These are phyloP conservation scores for Oryzias dopingdopingensis DNA, from an alignment of 2,797 vertebrate genomes.

Conservation along the genomic window DNA sequence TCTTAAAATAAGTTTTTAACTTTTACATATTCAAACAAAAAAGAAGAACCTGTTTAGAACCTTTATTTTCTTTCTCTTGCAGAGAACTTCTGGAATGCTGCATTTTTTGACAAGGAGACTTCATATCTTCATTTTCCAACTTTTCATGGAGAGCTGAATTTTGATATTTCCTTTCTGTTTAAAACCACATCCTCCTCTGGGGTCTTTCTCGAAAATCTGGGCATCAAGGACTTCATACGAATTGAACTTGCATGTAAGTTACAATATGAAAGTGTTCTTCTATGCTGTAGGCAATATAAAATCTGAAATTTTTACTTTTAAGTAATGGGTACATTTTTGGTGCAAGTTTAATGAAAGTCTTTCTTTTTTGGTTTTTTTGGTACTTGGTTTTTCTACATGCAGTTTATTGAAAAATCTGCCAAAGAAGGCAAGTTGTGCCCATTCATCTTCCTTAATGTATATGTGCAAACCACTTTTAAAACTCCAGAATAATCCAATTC, in stretches of 20 bases:
- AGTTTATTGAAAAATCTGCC: too few relatives aligned
- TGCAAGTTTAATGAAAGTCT: too few relatives aligned
- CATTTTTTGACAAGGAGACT: slow-evolving; percentile 89
- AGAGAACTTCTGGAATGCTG: slow-evolving; percentile 92
- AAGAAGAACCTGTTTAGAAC: neutral
- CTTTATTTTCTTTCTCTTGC: slow-evolving; percentile 19
- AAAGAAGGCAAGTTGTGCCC: too few relatives aligned
- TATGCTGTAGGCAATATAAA: neutral
- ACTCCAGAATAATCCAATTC: too few relatives aligned
- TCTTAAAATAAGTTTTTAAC: slow-evolving; percentile 1
- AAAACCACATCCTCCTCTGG: slow-evolving; percentile 92
- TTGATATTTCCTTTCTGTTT: slow-evolving; percentile 93
- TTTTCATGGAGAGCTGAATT: slow-evolving; percentile 90
- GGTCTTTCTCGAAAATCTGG: slow-evolving; percentile 94
- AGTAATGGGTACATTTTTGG: neutral
- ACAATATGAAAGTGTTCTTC: neutral
- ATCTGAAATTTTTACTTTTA: neutral
- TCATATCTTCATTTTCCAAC: slow-evolving; percentile 97
- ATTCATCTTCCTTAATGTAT: too few relatives aligned
- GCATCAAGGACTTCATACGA: slow-evolving; percentile 93
- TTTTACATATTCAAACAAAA: neutral
- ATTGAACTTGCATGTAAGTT: slow-evolving; percentile 92
- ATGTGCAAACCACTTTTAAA: too few relatives aligned
- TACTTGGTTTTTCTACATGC: neutral
- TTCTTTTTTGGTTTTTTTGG: neutral